Conservation (phyloP, 2,113 vertebrate genomes). For the Fukomys damarensis region DNA sequence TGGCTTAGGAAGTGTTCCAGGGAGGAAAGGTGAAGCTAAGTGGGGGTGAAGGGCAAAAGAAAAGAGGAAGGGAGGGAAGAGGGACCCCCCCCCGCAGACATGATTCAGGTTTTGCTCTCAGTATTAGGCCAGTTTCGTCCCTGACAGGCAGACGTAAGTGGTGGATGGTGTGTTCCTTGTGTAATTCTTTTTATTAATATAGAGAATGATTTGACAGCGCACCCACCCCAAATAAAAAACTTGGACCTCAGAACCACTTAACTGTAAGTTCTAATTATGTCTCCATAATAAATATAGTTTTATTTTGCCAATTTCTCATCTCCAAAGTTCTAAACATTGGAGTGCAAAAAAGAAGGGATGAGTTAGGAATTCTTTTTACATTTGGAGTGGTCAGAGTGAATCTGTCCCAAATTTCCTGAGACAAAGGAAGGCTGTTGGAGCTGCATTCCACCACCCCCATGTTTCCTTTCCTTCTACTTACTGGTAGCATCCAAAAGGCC, state of each 20-base stretch:
- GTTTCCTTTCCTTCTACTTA: not conserved
- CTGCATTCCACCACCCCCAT: not conserved
- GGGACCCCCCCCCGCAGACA: not conserved
- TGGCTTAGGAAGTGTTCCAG: not conserved
- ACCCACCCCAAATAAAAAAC: not conserved
- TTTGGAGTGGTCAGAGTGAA: not conserved
- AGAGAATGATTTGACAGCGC: not conserved
- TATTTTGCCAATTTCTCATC: not conserved
- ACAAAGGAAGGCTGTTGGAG: not conserved
- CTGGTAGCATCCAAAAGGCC: not conserved
- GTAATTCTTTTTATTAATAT: not conserved
- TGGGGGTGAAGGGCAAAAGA: not conserved
- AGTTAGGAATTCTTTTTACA: not conserved
- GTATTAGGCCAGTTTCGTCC: not conserved
- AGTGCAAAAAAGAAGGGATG: not conserved
- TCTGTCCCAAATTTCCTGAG: not conserved
- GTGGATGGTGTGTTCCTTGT: not conserved
- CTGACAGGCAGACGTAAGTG: not conserved
- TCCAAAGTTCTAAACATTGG: not conserved
- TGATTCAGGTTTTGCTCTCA: not conserved
- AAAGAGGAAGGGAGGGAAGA: not conserved
- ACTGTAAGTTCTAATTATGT: slow-evolving; percentile 1
- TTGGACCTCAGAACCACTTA: slow-evolving; percentile 29
- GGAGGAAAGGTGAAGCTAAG: not conserved
- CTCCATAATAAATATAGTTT: not conserved